Evolutionary conservation across 2,113 vertebrate genomes (phyloP), one percentile per base, ranked within the genome.

Genomic region (Periophthalmus modestus): DNA sequence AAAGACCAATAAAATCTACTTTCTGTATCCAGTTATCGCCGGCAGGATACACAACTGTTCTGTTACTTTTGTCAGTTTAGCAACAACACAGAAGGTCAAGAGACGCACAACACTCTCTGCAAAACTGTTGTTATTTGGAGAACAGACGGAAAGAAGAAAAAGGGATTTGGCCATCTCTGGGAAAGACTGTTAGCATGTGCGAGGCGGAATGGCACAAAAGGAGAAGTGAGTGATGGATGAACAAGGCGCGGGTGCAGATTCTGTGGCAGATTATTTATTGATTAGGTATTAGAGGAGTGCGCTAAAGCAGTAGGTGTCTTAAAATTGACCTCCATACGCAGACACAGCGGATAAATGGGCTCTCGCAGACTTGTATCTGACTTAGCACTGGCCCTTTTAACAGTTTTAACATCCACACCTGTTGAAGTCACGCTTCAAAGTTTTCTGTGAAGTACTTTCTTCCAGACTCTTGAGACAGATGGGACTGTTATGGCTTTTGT

Each of bases 231-330:
- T 90, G 89, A 92, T 89, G 79, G 80, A 91, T 87, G 84, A 72
- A 68, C 62, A 43, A 43, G 57, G 78, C 80, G 85, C 67, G 75
- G 66, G 76, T 72, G 80, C 74, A 86, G 81, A 89, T 89, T 79
- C 73, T 82, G 69, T 67, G 62, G 65, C 72, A 87, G 79, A 92
- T 91, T 89, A 91, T 93, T 84, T 91, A 93, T 93, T 84, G 90
- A 93, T 92, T 87, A 81, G 73, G 69, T 76, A 89, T 86, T 82
- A 87, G 69, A 84, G 79, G 75, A 66, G 65, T 28, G 54, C 74
- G 65, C 39, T 78, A 75, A 91, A 77, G 57, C 74, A 69, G 69
- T 43, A 72, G 68, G 78, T 80, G 71, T 74, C 76, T 88, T 84
- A 82, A 84, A 84, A 79, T 71, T 88, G 80, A 92, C 76, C 81